A percentile compares a stretch with the other conserved stretches of the same genome.
phyloP scores from a whole-genome alignment of 1,140 invertebrate species.

The Euglossa dilemma region DNA sequence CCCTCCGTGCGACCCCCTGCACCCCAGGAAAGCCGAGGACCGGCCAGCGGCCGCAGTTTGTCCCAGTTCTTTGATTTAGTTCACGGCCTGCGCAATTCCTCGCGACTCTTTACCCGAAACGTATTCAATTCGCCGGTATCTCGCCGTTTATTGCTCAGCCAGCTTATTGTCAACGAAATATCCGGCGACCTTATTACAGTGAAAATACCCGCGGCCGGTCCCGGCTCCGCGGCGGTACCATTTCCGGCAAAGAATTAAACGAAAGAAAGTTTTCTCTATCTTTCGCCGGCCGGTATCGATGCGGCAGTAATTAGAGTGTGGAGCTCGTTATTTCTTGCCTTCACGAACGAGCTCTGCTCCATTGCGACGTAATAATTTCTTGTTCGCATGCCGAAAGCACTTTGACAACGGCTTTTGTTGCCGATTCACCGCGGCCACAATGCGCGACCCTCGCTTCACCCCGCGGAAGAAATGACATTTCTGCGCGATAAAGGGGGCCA shows the following conservation, averaged over 20 bases:
- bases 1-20: no score
- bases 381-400: constrained; percentile 25
- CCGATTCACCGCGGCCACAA: neutral
- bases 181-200: constrained; percentile 49
- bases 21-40: no score
- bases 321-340: constrained; percentile 43
- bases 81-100: constrained; percentile 10
- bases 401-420: constrained; percentile 25
- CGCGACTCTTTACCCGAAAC: constrained; percentile 7
- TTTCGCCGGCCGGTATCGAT: constrained; percentile 12
- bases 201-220: constrained; percentile 20
- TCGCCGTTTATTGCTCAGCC: constrained; percentile 47
- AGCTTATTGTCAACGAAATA: constrained; percentile 49
- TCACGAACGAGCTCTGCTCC: constrained; percentile 2
- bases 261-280: constrained; percentile 39
- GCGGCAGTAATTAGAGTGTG: constrained; percentile 43
- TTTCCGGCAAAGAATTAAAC: constrained; percentile 15
- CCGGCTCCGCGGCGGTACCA: neutral
- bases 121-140: constrained; percentile 30
- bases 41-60: constrained; percentile 24
- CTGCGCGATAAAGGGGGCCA: constrained; percentile 1
- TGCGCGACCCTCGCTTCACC: no score
- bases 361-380: constrained; percentile 14
- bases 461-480: constrained; percentile 16
- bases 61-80: constrained; percentile 45